phyloP scores from a whole-genome alignment of 1,140 invertebrate species.

The Hirudo medicinalis region DNA sequence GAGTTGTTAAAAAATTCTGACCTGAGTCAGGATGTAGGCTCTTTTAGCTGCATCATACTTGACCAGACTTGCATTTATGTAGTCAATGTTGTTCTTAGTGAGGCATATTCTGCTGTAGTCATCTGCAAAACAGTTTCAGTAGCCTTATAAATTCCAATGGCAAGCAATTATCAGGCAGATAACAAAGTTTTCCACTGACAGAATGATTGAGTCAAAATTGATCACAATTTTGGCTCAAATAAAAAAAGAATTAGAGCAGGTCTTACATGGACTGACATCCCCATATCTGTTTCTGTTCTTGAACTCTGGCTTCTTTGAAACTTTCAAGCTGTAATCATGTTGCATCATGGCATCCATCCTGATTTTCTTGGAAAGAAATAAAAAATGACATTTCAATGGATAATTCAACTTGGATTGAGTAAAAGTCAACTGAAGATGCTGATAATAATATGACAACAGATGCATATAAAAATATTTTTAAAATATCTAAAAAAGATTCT shows the following conservation, averaged over 20 bases:
- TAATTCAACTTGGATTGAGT: neutral
- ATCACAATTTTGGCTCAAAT: conserved; percentile 3
- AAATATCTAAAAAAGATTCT: too few relatives aligned
- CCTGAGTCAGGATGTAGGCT: conserved; percentile 67
- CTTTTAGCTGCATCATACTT: conserved; percentile 62
- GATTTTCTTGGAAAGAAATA: conserved; percentile 4
- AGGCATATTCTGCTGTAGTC: conserved; percentile 75
- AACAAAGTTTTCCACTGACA: neutral
- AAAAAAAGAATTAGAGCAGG: neutral
- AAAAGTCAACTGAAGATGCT: too few relatives aligned
- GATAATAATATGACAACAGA: too few relatives aligned
- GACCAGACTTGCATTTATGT: conserved; percentile 86
- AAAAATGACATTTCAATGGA: neutral
- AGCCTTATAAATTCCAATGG: conserved; percentile 4
- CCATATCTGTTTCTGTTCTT: conserved; percentile 73
- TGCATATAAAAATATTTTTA: too few relatives aligned
- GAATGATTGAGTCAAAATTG: conserved; percentile 3
- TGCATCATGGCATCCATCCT: neutral
- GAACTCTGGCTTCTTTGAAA: conserved; percentile 66
- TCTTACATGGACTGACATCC: conserved; percentile 75
- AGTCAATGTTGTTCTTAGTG: conserved; percentile 58
- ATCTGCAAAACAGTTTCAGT: conserved; percentile 30
- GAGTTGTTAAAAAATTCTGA: conserved; percentile 23
- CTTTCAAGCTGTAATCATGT: conserved; percentile 51
- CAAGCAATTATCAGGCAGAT: neutral